Conservation (phyloP, 2,888 invertebrate species). For the Cephus rjabovi region DNA sequence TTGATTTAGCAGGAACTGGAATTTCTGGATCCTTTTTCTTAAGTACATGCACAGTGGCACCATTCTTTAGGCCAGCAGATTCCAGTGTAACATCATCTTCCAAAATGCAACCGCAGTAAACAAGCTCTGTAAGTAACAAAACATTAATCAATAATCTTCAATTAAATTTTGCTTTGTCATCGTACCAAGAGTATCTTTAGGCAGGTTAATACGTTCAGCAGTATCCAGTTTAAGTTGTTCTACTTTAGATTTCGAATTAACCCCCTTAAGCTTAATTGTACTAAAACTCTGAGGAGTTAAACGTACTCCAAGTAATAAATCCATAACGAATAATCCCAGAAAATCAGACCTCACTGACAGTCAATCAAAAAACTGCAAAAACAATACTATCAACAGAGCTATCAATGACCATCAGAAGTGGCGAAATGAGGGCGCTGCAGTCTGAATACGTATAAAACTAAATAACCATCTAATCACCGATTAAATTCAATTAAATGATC, state of each 20-base stretch:
- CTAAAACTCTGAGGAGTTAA: constrained; percentile 68
- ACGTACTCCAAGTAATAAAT: constrained; percentile 68
- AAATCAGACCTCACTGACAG: background rate
- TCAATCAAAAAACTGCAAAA: background rate
- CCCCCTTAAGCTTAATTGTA: constrained; percentile 72
- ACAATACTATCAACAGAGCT: background rate
- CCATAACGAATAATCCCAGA: constrained; percentile 21
- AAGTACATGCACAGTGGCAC: constrained; percentile 71
- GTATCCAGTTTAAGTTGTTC: constrained; percentile 71
- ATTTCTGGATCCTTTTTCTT: constrained; percentile 61
- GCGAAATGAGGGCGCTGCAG: background rate
- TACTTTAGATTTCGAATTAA: constrained; percentile 74
- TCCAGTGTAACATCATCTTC: constrained; percentile 74
- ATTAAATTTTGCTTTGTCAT: background rate
- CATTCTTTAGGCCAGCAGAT: constrained; percentile 72
- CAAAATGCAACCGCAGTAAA: constrained; percentile 79
- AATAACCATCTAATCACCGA: background rate
- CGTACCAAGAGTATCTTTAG: constrained; percentile 72
- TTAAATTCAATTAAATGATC: background rate
- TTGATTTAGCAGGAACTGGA: constrained; percentile 65
- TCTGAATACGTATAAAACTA: background rate
- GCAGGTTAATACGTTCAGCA: constrained; percentile 70
- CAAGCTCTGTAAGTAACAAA: constrained; percentile 70
- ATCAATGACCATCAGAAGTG: background rate
- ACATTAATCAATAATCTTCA: constrained; percentile 10